Conservation (phyloP, 2,797 vertebrate genomes). For the Poecilia gillii region DNA sequence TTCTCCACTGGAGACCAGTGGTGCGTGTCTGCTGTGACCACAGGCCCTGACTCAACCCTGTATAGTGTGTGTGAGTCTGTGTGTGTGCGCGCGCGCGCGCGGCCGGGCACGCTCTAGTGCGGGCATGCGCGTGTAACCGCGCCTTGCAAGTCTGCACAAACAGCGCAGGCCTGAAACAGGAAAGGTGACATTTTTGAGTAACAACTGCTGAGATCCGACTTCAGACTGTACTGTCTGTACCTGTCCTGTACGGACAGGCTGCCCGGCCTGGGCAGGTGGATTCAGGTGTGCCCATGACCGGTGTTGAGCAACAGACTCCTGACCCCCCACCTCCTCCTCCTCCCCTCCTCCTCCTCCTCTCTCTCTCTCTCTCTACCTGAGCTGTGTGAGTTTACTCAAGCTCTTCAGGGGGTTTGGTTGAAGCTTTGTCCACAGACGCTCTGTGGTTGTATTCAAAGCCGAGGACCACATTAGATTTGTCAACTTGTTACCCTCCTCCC, state of each 20-base stretch:
- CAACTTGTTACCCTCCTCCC: constrained; percentile 6
- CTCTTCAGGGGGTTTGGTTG: constrained; percentile 17
- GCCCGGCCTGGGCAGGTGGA: constrained; percentile 75
- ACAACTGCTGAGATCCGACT: constrained; percentile 81
- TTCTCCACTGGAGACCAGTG: constrained; percentile 62
- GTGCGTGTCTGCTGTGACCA: constrained; percentile 80
- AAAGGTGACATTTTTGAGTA: constrained; percentile 88
- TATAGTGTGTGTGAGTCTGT: constrained; percentile 8
- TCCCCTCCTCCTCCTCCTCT: too few species aligned
- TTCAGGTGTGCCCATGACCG: constrained; percentile 71
- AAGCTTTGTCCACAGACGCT: constrained; percentile 17
- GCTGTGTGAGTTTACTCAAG: constrained; percentile 22
- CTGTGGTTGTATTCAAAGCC: constrained; percentile 9
- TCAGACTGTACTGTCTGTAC: constrained; percentile 83
- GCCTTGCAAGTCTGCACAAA: constrained; percentile 86
- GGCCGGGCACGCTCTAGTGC: constrained; percentile 19
- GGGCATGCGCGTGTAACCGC: constrained; percentile 67
- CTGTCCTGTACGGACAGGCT: constrained; percentile 73
- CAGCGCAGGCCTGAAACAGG: constrained; percentile 83
- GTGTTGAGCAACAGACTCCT: constrained; percentile 64
- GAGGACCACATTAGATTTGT: constrained; percentile 24
- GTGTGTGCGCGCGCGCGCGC: constrained; percentile 21
- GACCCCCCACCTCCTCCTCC: constrained; percentile 11
- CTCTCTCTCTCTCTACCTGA: constrained; percentile 15
- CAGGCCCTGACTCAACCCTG: constrained; percentile 70